A percentile compares a stretch with the other conserved stretches of the same genome.
These are phyloP conservation scores for Emmelina monodactyla DNA, from an alignment of 2,888 invertebrate species.

Conservation along the genomic window DNA sequence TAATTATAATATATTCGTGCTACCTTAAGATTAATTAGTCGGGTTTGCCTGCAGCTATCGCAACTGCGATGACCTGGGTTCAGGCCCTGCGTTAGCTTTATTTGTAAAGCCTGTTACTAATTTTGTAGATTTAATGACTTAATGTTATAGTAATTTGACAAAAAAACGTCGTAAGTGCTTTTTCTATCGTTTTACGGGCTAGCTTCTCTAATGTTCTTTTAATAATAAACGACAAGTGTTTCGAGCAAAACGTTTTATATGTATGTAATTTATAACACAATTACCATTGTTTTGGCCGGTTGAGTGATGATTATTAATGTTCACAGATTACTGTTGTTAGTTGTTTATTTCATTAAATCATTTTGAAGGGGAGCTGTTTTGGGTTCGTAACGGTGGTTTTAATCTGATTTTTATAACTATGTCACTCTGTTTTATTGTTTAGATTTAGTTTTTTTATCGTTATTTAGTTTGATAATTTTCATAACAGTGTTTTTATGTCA, in stretches of 20 bases:
- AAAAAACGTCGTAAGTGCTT: background rate
- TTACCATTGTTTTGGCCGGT: slow-evolving; percentile 45
- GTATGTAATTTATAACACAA: slow-evolving; percentile 35
- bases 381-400: slow-evolving; percentile 2
- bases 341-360: slow-evolving; percentile 30
- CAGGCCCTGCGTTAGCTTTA: too few relatives aligned
- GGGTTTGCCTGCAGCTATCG: too few relatives aligned
- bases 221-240: slow-evolving; percentile 22
- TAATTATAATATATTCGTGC: too few relatives aligned
- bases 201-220: slow-evolving; percentile 16
- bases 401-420: slow-evolving; percentile 1
- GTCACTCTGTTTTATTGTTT: background rate
- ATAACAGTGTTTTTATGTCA: too few relatives aligned
- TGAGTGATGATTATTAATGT: slow-evolving; percentile 45
- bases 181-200: slow-evolving; percentile 15
- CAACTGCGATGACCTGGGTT: too few relatives aligned
- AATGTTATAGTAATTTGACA: too few relatives aligned
- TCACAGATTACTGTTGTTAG: slow-evolving; percentile 29
- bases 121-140: too few relatives aligned
- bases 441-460: background rate
- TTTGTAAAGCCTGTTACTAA: too few relatives aligned
- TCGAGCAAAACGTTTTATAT: slow-evolving; percentile 24
- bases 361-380: too few relatives aligned
- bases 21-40: too few relatives aligned
- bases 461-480: too few relatives aligned